phyloP scores from a whole-genome alignment of 2,797 vertebrate species.

The Alosa sapidissima region DNA sequence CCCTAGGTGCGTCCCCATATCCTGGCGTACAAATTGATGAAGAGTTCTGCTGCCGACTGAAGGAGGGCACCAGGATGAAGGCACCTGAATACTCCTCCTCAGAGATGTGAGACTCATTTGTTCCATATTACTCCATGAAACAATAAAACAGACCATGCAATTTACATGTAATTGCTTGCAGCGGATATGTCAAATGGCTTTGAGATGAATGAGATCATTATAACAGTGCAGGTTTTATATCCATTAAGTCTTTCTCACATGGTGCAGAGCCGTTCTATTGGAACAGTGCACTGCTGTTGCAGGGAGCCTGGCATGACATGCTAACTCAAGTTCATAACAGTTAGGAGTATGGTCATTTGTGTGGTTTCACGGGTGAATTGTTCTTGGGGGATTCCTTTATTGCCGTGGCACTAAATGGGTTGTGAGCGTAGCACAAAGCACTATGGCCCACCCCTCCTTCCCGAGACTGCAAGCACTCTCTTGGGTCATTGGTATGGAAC shows the following conservation, averaged over 20 bases:
- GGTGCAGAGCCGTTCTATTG: not conserved
- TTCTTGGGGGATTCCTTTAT: slow-evolving; percentile 22
- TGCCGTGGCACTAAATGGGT: slow-evolving; percentile 20
- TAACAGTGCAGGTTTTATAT: not conserved
- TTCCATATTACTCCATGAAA: not conserved
- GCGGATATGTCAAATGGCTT: not conserved
- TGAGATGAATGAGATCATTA: not conserved
- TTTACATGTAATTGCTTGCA: not conserved
- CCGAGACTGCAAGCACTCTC: slow-evolving; percentile 20
- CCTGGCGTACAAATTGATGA: slow-evolving; percentile 93
- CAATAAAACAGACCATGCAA: not conserved
- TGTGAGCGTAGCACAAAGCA: slow-evolving; percentile 31
- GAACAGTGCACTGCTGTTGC: not conserved
- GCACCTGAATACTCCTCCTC: slow-evolving; percentile 89
- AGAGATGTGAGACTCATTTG: slow-evolving; percentile 83
- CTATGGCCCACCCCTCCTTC: not conserved
- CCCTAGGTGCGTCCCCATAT: slow-evolving; percentile 88
- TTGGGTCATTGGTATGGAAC: slow-evolving; percentile 32
- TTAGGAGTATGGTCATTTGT: not conserved
- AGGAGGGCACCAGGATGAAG: slow-evolving; percentile 93
- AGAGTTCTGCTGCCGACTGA: slow-evolving; percentile 90
- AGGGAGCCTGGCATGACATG: slow-evolving; percentile 8
- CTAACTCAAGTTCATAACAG: not conserved
- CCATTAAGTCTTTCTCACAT: not conserved
- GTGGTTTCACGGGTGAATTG: slow-evolving; percentile 10